These are phyloP conservation scores for Scytalopus superciliaris DNA, from an alignment of 2,113 vertebrate species.

Conservation along the genomic window DNA sequence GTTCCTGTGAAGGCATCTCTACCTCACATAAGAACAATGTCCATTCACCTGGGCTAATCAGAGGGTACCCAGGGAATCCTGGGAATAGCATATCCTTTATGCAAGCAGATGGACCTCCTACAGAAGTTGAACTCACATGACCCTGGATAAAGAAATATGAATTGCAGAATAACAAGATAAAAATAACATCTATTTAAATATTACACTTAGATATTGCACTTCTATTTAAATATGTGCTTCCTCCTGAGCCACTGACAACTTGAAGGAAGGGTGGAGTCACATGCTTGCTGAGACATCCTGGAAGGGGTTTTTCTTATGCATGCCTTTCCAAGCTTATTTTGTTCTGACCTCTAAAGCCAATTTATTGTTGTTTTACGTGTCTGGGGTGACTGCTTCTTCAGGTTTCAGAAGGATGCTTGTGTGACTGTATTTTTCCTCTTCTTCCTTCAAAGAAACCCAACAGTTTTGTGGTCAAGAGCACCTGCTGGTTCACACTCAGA, in stretches of 20 bases:
- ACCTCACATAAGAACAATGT: background rate
- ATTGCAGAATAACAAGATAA: background rate
- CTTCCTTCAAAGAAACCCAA: background rate
- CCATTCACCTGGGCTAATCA: background rate
- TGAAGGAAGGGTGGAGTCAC: background rate
- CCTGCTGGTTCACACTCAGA: background rate
- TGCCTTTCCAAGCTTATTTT: background rate
- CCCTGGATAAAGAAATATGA: background rate
- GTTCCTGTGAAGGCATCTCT: background rate
- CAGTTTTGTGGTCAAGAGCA: background rate
- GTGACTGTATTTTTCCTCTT: background rate
- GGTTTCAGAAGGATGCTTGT: background rate
- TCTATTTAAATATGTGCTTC: background rate
- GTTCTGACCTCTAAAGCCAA: background rate
- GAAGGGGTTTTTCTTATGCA: background rate
- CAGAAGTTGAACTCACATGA: background rate
- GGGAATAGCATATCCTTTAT: background rate
- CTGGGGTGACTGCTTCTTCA: background rate
- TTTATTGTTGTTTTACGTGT: background rate
- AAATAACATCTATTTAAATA: background rate
- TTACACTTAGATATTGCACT: background rate
- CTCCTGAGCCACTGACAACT: background rate
- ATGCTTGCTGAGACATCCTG: background rate
- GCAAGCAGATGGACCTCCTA: background rate
- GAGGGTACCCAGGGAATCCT: background rate